Conservation (phyloP, 2,888 invertebrate species). For the Troides oblongomaculatus region DNA sequence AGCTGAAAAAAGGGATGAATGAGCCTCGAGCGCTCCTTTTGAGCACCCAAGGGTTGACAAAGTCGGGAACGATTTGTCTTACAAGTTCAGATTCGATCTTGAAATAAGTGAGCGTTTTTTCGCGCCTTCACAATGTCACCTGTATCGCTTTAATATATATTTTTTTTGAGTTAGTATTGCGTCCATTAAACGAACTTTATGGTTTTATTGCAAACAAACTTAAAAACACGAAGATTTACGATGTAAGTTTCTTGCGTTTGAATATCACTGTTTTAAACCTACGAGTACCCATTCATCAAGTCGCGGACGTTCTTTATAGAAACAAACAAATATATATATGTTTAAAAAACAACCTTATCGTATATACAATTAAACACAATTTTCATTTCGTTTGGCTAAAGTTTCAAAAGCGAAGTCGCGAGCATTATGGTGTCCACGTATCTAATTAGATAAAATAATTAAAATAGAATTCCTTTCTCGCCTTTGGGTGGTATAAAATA, state of each 20-base stretch:
- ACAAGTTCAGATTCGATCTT: constrained; percentile 67
- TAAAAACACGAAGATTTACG: constrained; percentile 53
- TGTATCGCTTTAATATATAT: constrained; percentile 39
- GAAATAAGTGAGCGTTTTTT: constrained; percentile 63
- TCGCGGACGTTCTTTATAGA: constrained; percentile 57
- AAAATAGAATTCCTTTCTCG: constrained; percentile 57
- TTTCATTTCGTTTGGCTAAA: constrained; percentile 26
- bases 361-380: constrained; percentile 29
- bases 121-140: constrained; percentile 60
- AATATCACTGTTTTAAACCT: constrained; percentile 70
- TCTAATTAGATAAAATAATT: constrained; percentile 76
- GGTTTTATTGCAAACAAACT: constrained; percentile 61
- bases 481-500: constrained; percentile 66
- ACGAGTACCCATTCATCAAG: constrained; percentile 67
- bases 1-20: constrained; percentile 71
- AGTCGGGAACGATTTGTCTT: constrained; percentile 72
- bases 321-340: constrained; percentile 44
- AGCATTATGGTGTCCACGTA: constrained; percentile 62
- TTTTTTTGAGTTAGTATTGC: constrained; percentile 29
- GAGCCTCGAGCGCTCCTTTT: constrained; percentile 52
- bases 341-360: constrained; percentile 42
- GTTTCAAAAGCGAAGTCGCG: constrained; percentile 59
- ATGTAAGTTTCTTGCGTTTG: constrained; percentile 56
- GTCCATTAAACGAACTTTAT: constrained; percentile 43
- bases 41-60: constrained; percentile 71